Conservation (phyloP, 2,797 vertebrate genomes). For the Trichosurus vulpecula region DNA sequence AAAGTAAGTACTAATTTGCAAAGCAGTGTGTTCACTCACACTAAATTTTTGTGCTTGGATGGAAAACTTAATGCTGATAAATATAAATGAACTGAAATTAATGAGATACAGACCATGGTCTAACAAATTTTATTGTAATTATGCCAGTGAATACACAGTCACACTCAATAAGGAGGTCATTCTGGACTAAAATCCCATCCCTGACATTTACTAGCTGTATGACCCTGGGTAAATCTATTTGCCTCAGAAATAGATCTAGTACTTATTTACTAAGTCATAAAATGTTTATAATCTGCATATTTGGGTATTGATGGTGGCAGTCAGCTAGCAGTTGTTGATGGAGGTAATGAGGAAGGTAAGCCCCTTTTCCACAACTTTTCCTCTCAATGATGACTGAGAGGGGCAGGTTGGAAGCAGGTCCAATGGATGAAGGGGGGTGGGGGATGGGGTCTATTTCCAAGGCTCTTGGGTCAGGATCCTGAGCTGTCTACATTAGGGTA, state of each 20-base stretch:
- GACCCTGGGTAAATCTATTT: background rate
- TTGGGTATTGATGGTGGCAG: background rate
- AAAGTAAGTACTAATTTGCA: constrained; percentile 2
- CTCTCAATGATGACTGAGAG: background rate
- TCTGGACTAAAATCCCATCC: background rate
- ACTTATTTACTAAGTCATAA: background rate
- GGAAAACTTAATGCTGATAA: constrained; percentile 26
- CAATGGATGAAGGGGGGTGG: background rate
- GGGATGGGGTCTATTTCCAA: background rate
- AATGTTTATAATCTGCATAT: background rate
- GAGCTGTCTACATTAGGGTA: background rate
- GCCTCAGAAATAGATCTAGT: background rate
- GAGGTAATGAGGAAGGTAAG: background rate
- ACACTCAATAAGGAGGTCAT: constrained; percentile 10
- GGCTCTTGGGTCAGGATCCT: background rate
- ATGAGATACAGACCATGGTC: constrained; percentile 7
- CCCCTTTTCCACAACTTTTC: background rate
- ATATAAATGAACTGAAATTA: constrained; percentile 3
- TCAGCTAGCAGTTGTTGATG: background rate
- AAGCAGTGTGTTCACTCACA: background rate
- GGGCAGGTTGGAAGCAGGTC: background rate
- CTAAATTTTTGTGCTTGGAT: constrained; percentile 28
- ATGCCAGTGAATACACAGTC: constrained; percentile 12
- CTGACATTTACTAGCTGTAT: background rate
- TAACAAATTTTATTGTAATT: background rate